Conservation (phyloP, 2,113 vertebrate species). For the Hemiprocne comata region DNA sequence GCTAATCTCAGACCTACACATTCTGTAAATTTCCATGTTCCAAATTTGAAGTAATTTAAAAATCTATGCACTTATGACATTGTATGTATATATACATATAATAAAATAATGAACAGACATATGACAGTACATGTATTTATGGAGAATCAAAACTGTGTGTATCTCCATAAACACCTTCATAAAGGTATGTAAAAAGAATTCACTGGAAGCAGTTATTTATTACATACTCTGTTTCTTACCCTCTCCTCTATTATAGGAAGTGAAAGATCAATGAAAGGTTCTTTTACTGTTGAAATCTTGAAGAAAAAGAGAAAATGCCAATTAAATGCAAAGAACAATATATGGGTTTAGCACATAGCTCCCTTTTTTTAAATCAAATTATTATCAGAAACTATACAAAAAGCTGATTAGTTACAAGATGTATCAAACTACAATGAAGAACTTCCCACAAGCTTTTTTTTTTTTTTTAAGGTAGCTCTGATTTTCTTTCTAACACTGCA, state of each 20-base stretch:
- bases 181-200: background rate
- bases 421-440: conserved; percentile 50
- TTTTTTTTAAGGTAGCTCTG: background rate
- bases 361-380: background rate
- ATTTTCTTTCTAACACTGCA: background rate
- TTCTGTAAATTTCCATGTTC: background rate
- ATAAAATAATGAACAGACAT: background rate
- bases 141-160: background rate
- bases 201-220: background rate
- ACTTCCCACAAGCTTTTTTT: background rate
- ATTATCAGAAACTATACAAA: background rate
- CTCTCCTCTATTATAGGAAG: conserved; percentile 97
- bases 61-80: background rate
- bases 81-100: background rate
- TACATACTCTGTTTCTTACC: conserved; percentile 82
- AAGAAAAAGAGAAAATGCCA: conserved; percentile 60
- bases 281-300: conserved; percentile 94
- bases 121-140: background rate
- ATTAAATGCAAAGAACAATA: background rate
- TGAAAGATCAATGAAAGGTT: conserved; percentile 98
- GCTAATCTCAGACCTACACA: background rate
- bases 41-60: background rate
- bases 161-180: background rate
- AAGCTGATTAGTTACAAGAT: background rate
- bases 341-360: background rate